Evolutionary conservation across 2,797 vertebrate genomes (phyloP).

Genomic region (Helicolenus hilgendorfi): DNA sequence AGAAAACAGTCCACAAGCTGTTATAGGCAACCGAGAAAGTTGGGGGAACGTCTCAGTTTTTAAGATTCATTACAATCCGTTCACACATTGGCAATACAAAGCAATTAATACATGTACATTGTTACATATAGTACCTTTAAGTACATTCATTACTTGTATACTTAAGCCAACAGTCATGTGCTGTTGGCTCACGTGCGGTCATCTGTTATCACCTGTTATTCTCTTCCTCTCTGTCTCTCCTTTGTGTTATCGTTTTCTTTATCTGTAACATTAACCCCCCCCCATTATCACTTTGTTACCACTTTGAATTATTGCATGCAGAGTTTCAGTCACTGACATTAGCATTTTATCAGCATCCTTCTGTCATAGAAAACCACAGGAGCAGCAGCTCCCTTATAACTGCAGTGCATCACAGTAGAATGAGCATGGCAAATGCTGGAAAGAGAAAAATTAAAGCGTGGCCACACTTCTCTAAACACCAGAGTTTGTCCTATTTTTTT

Average conservation of each 20-base stretch:
- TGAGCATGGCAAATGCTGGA: slow-evolving; percentile 2
- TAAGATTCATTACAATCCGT: too few species aligned
- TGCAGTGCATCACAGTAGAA: neutral
- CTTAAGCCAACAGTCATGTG: neutral
- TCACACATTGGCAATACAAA: too few species aligned
- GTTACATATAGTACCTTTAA: too few species aligned
- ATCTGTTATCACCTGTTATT: neutral
- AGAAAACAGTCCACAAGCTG: too few species aligned
- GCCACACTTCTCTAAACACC: neutral
- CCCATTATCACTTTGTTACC: neutral
- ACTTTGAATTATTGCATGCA: neutral
- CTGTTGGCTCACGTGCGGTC: neutral
- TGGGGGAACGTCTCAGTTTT: too few species aligned
- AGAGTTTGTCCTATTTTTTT: slow-evolving; percentile 34
- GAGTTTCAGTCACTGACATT: neutral
- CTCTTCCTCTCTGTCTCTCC: neutral
- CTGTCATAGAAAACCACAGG: neutral
- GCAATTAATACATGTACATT: too few species aligned
- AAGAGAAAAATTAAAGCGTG: neutral
- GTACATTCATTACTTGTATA: neutral
- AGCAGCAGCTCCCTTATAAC: neutral
- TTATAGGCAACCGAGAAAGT: too few species aligned
- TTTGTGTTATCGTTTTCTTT: neutral
- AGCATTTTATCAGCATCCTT: neutral
- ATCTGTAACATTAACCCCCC: neutral